Evolutionary conservation across 2,797 vertebrate genomes (phyloP), one percentile per base, ranked within the genome.

Genomic region (Xiphophorus birchmanni): DNA sequence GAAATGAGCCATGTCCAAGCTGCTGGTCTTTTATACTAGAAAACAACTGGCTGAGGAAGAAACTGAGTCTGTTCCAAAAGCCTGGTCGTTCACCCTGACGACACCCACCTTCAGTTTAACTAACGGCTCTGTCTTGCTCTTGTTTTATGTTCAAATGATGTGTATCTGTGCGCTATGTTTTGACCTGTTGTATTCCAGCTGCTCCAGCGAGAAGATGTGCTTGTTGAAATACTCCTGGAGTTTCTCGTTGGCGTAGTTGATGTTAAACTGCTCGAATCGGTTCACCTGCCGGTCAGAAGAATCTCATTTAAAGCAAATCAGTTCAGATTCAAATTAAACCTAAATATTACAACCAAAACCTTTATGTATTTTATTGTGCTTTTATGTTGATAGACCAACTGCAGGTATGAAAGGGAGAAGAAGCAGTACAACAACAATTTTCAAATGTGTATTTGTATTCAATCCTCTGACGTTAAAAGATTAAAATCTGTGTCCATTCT

Each of bases 221-320:
- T 98, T 98, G 94, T 98, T 98, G 95, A 98, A 98, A 87, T 98
- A 98, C 81, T 98, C 97, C 92, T 98, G 97, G 26, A 98, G 96
- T 81, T 98, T 98, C 93, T 98, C 97, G 23, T 98, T 98, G 89
- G 97, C 97, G 2, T 97, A 98, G 94, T 98, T 98, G 89, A 98
- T 97, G 74, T 96, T 98, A 83, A 98, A 98, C 95, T 98, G 97
- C 89, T 98, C 97, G 87, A 98, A 98, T 35, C 97, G 96, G 92
- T 98, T 98, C 90, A 97, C 96, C 97, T 98, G 82, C 44, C 73
- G 69, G 78, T 83, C 11, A 72, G 73, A 77, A 75, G 29, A 76
- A 58, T 0, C 44, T 63, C 5, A 17, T 82, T 80, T 4, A 63
- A 69, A 58, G 58, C 5, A 17, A 10, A 52, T 67, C 65, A 78